A percentile compares a stretch with the other conserved stretches of the same genome.
Conservation (phyloP, 1,140 invertebrate genomes). For the Heliconius hermathena region DNA sequence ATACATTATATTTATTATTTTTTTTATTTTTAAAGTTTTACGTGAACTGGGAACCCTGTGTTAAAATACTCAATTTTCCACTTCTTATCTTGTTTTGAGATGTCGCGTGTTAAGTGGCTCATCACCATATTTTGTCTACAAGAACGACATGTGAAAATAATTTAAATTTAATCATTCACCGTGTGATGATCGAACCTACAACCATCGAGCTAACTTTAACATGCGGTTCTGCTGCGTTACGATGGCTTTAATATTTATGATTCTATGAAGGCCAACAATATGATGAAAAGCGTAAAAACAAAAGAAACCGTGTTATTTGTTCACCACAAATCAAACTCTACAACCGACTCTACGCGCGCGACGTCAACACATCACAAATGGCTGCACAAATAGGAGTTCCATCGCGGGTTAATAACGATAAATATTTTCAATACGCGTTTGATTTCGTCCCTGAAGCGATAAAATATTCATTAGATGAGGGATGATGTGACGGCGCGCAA, state of each 20-base stretch:
- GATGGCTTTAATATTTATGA: too few relatives aligned
- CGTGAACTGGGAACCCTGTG: too few relatives aligned
- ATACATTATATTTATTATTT: not conserved
- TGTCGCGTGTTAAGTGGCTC: not conserved
- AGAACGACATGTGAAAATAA: too few relatives aligned
- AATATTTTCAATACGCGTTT: slow-evolving; percentile 48
- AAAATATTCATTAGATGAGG: slow-evolving; percentile 49
- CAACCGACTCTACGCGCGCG: not conserved
- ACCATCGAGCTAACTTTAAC: too few relatives aligned
- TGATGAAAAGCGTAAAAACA: not conserved
- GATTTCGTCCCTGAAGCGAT: slow-evolving; percentile 42
- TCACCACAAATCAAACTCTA: not conserved
- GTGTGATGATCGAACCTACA: too few relatives aligned
- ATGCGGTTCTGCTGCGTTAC: too few relatives aligned
- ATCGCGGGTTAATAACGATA: slow-evolving; percentile 33
- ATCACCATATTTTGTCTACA: too few relatives aligned
- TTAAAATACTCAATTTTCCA: too few relatives aligned
- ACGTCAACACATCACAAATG: not conserved
- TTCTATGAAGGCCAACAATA: too few relatives aligned
- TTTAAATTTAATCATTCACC: too few relatives aligned
- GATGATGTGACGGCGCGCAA: slow-evolving; percentile 26
- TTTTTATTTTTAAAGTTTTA: too few relatives aligned
- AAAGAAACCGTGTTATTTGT: not conserved
- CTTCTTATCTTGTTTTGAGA: not conserved
- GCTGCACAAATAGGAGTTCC: not conserved